A percentile compares a stretch with the other conserved stretches of the same genome.
Conservation (phyloP, 1,140 invertebrate genomes). For the Dendrolimus punctatus region DNA sequence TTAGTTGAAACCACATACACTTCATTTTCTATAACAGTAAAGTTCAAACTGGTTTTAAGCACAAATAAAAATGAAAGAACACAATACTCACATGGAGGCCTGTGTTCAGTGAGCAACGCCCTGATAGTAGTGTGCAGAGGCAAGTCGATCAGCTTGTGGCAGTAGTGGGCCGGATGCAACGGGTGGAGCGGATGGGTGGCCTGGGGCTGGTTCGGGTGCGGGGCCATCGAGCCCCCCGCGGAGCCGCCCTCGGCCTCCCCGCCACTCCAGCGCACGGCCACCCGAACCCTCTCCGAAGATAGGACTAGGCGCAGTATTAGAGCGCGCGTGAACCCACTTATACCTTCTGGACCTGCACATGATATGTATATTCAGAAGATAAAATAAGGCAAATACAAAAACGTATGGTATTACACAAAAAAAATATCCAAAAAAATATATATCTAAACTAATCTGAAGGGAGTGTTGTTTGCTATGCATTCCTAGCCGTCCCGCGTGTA, state of each 20-base stretch:
- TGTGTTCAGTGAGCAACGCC: slow-evolving; percentile 65
- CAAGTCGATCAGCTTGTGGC: slow-evolving; percentile 80
- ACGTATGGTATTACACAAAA: too few species aligned
- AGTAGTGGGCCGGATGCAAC: slow-evolving; percentile 28
- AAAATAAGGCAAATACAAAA: too few species aligned
- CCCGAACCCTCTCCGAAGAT: slow-evolving; percentile 87
- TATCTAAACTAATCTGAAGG: not conserved
- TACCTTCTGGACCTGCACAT: slow-evolving; percentile 47
- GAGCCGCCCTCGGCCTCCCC: slow-evolving; percentile 57
- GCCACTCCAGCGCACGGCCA: slow-evolving; percentile 76
- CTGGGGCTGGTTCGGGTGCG: not conserved
- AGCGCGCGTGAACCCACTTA: slow-evolving; percentile 90
- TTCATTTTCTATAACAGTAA: too few species aligned
- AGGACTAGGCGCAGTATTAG: slow-evolving; percentile 88
- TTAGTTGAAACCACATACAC: too few species aligned
- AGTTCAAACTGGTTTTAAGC: not conserved
- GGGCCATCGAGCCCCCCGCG: slow-evolving; percentile 4
- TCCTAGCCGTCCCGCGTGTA: too few species aligned
- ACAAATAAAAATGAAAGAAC: not conserved
- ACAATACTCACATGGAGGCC: slow-evolving; percentile 50
- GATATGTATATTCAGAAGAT: not conserved
- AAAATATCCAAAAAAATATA: not conserved
- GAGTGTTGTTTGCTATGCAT: not conserved
- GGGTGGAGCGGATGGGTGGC: not conserved
- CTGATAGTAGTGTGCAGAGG: slow-evolving; percentile 81